These are phyloP conservation scores for Bufo gargarizans DNA, from an alignment of 2,113 vertebrate species.

Conservation along the genomic window DNA sequence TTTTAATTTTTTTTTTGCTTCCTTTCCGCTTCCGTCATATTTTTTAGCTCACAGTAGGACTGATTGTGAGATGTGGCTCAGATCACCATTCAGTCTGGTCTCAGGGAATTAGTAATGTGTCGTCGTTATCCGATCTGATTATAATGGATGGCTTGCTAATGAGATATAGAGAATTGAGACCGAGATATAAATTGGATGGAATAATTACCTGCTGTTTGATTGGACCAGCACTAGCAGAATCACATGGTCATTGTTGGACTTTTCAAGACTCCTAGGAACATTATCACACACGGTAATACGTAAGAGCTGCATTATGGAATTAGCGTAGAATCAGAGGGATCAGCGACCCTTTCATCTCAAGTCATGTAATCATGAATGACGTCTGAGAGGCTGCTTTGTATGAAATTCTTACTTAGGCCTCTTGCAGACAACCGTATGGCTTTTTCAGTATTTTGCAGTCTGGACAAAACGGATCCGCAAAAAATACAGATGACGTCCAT, in stretches of 20 bases:
- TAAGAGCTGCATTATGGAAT: slow-evolving; percentile 19
- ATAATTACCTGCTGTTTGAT: background rate
- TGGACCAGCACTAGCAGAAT: background rate
- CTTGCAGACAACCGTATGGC: too few relatives aligned
- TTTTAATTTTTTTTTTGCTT: background rate
- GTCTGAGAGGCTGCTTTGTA: background rate
- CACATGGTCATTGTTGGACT: background rate
- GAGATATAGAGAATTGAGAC: slow-evolving; percentile 19
- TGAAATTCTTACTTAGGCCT: too few relatives aligned
- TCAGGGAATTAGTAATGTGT: background rate
- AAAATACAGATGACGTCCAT: too few relatives aligned
- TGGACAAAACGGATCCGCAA: too few relatives aligned
- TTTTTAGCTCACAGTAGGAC: background rate
- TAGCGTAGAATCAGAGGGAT: background rate
- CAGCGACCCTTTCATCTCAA: background rate
- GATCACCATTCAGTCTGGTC: background rate
- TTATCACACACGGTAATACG: background rate
- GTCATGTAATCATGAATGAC: background rate
- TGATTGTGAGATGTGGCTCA: background rate
- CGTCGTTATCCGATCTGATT: background rate
- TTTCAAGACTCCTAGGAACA: background rate
- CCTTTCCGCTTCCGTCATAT: background rate
- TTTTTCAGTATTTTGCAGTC: too few relatives aligned
- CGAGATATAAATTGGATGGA: background rate
- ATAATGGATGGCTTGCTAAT: slow-evolving; percentile 8